A percentile compares a stretch with the other conserved stretches of the same genome.
Conservation (phyloP, 2,113 vertebrate genomes). For the Hirundichthys speculiger region DNA sequence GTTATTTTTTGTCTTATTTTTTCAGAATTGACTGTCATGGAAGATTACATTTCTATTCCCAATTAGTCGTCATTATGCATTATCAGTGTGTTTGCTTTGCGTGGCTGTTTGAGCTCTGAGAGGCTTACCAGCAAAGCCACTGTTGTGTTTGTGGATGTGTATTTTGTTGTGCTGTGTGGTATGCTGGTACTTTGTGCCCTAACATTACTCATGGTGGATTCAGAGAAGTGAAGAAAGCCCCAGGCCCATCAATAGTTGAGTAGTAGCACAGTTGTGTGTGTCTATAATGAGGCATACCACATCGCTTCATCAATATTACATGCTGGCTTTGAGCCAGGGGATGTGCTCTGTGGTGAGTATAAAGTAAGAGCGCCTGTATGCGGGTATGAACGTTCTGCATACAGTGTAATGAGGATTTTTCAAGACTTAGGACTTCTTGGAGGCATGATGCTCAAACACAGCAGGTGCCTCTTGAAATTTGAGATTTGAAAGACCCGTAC, state of each 20-base stretch:
- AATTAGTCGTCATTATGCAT: constrained; percentile 1
- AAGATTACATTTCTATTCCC: constrained; percentile 26
- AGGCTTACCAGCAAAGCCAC: constrained; percentile 14
- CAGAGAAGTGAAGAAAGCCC: constrained; percentile 66
- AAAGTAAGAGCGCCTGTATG: constrained; percentile 44
- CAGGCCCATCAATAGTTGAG: constrained; percentile 82
- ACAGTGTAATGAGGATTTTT: constrained; percentile 47
- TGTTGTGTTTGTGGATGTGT: constrained; percentile 33
- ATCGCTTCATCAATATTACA: constrained; percentile 82
- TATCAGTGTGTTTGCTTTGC: background rate
- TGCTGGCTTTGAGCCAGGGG: constrained; percentile 60
- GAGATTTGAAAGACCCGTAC: background rate
- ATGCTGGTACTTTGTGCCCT: constrained; percentile 44
- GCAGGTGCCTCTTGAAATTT: background rate
- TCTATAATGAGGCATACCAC: constrained; percentile 79
- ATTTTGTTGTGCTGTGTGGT: constrained; percentile 48
- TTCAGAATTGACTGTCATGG: constrained; percentile 5
- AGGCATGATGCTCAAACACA: constrained; percentile 6
- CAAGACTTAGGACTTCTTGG: constrained; percentile 14
- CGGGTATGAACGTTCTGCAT: constrained; percentile 40
- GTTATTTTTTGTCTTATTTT: constrained; percentile 1
- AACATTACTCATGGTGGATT: constrained; percentile 61
- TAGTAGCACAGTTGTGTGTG: constrained; percentile 69
- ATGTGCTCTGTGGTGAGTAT: constrained; percentile 51
- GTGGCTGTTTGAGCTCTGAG: constrained; percentile 2